Evolutionary conservation across 2,113 vertebrate species (phyloP), one percentile per base, ranked within the genome.

Genomic region (Danionella cerebrum): DNA sequence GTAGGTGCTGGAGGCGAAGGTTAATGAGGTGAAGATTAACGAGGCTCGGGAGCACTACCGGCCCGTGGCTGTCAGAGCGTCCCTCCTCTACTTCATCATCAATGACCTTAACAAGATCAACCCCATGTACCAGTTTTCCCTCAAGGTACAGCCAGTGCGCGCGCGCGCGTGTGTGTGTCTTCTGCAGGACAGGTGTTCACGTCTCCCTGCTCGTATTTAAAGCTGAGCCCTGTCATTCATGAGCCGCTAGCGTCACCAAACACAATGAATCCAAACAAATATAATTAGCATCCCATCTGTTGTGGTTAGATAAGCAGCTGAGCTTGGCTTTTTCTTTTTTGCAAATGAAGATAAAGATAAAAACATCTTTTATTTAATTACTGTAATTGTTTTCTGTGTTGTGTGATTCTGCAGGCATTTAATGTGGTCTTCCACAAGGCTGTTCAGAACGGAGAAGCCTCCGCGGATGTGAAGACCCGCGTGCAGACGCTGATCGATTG

Each of bases 41-140:
- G 87, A 91, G 78, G 87, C 85, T 29, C 75, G 64, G 64, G 89
- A 91, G 16, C 85, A 87, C 70, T 91, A 91, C 67, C 85, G 86
- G 11, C 80, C 84, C 1, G 90, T 89, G 21, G 87, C 89, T 27
- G 84, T 86, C 74, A 86, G 85, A 73, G 87, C 88, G 6, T 89
- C 89, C 2, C 67, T 90, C 50, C 86, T 92, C 65, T 93, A 80
- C 79, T 91, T 93, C 55, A 90, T 91, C 78, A 85, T 83, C 83
- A 90, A 90, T 38, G 88, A 91, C 73, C 82, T 89, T 60, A 90
- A 90, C 82, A 90, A 92, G 86, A 93, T 92, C 84, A 92, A 84
- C 82, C 77, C 87, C 50, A 88, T 89, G 90, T 92, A 92, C 76
- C 88, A 91, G 77, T 89, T 91, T 83, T 91, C 89, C 66, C 86